Conservation (phyloP, 2,888 invertebrate genomes). For the Phlogophora meticulosa region DNA sequence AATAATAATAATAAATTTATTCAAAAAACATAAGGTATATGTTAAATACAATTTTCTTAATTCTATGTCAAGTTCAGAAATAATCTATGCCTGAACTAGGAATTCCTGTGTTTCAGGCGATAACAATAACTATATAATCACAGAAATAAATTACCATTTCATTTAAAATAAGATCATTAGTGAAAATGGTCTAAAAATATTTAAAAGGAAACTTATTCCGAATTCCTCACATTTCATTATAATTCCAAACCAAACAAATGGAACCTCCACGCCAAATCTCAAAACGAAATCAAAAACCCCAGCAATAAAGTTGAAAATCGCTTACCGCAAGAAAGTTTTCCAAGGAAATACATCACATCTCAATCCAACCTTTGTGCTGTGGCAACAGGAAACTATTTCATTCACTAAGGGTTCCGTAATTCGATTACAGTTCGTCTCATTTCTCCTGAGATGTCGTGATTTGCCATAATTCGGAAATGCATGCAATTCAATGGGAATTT, state of each 20-base stretch:
- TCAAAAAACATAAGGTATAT: too few species aligned
- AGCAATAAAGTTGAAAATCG: conserved; percentile 19
- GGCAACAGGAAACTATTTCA: conserved; percentile 79
- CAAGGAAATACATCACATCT: conserved; percentile 67
- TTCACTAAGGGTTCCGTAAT: conserved; percentile 70
- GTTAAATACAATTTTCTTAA: too few species aligned
- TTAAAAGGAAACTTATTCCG: background rate
- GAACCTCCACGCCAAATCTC: background rate
- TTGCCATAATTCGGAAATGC: conserved; percentile 81
- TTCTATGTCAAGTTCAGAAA: too few species aligned
- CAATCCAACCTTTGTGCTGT: conserved; percentile 63
- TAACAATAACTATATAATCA: too few species aligned
- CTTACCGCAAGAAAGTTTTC: conserved; percentile 11
- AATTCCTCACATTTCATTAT: background rate
- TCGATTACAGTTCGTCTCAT: conserved; percentile 86
- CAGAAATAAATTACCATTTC: too few species aligned
- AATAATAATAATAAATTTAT: too few species aligned
- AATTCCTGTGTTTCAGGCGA: too few species aligned
- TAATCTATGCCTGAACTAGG: too few species aligned
- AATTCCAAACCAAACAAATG: conserved; percentile 16
- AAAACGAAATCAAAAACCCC: background rate
- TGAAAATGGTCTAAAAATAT: too few species aligned
- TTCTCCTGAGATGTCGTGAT: conserved; percentile 80
- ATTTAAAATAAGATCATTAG: too few species aligned
- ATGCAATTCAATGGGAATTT: conserved; percentile 79